A percentile compares a stretch with the other conserved stretches of the same genome.
These are phyloP conservation scores for Cosmopolites sordidus DNA, from an alignment of 2,888 invertebrate species.

Conservation along the genomic window DNA sequence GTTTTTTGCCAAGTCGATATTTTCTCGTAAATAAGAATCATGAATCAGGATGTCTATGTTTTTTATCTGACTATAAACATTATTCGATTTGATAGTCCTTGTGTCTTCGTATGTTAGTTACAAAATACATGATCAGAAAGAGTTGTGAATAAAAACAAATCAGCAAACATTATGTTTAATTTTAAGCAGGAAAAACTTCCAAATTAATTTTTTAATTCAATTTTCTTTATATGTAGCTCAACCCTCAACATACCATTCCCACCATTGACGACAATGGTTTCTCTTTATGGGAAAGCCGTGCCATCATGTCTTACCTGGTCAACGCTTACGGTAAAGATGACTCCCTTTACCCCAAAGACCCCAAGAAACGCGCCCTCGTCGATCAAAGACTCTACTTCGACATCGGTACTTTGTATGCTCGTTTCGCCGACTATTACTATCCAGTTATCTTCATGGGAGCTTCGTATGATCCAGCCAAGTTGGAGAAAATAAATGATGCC, in stretches of 20 bases:
- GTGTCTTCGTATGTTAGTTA: too few relatives aligned
- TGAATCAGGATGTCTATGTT: too few relatives aligned
- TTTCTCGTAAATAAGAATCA: too few relatives aligned
- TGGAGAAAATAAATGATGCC: slow-evolving; percentile 64
- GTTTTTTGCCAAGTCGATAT: too few relatives aligned
- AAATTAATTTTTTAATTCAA: too few relatives aligned
- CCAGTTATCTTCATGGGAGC: slow-evolving; percentile 49
- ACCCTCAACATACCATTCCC: slow-evolving; percentile 81
- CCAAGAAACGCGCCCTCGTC: slow-evolving; percentile 69
- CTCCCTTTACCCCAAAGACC: slow-evolving; percentile 71
- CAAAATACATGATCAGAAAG: too few relatives aligned
- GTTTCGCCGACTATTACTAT: slow-evolving; percentile 65
- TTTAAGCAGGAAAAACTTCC: too few relatives aligned
- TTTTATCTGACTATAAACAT: too few relatives aligned
- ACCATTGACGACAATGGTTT: slow-evolving; percentile 81
- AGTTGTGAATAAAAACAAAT: too few relatives aligned
- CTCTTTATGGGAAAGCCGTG: slow-evolving; percentile 78
- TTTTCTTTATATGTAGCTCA: slow-evolving; percentile 53
- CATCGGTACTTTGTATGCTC: slow-evolving; percentile 67
- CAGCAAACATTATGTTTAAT: too few relatives aligned
- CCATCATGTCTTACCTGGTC: slow-evolving; percentile 74
- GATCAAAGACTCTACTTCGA: slow-evolving; percentile 80
- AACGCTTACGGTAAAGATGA: slow-evolving; percentile 78
- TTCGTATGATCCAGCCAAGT: slow-evolving; percentile 58
- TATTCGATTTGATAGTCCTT: too few relatives aligned